Evolutionary conservation across 2,797 vertebrate genomes (phyloP).

Genomic region (Enteromius viviparus): DNA sequence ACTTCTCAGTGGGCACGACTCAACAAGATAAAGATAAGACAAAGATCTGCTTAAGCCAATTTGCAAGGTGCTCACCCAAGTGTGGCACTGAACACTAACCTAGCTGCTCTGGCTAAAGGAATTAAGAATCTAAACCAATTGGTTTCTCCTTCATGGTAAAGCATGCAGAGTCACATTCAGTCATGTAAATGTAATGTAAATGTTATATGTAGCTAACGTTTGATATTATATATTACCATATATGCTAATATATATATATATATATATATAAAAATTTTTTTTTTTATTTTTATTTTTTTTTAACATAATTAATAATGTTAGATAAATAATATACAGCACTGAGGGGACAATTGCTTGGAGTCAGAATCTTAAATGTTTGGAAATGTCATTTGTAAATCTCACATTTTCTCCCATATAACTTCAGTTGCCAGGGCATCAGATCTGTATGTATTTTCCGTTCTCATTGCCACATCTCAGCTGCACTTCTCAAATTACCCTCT

Average conservation of each 20-base stretch:
- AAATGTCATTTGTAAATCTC: neutral
- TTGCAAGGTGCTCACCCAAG: slow-evolving; percentile 24
- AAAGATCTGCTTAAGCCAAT: slow-evolving; percentile 38
- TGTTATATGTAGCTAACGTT: no score
- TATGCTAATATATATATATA: neutral
- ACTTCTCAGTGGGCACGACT: slow-evolving; percentile 25
- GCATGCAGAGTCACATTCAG: neutral
- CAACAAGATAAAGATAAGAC: slow-evolving; percentile 44
- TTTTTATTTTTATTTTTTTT: no score
- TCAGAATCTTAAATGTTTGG: neutral
- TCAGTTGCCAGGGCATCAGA: neutral
- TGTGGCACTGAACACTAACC: neutral
- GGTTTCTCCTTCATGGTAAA: slow-evolving; percentile 4
- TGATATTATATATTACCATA: no score
- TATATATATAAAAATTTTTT: neutral
- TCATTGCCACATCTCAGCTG: neutral
- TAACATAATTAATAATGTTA: neutral
- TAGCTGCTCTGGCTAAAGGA: slow-evolving; percentile 13
- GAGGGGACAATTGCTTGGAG: neutral
- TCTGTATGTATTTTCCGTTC: neutral
- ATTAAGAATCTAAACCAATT: slow-evolving; percentile 27
- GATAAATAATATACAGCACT: neutral
- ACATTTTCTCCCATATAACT: neutral
- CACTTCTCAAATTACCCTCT: neutral
- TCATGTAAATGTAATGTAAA: neutral